These are phyloP conservation scores for Metalampra italica DNA, from an alignment of 2,888 invertebrate species.

Conservation along the genomic window DNA sequence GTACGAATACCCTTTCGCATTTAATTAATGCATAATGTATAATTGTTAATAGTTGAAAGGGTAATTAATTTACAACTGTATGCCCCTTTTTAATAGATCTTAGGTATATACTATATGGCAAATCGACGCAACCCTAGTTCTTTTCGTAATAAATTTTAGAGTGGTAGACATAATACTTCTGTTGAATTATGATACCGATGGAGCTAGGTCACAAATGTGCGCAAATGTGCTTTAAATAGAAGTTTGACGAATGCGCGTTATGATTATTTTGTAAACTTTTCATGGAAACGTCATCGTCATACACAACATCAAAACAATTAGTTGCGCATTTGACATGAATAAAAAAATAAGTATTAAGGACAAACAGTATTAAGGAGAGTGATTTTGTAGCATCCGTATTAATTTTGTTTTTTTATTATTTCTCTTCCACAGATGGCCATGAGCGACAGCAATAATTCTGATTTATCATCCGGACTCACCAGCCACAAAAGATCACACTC, in stretches of 20 bases:
- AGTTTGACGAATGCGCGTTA: slow-evolving; percentile 31
- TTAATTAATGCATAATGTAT: too few relatives aligned
- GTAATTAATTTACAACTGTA: too few relatives aligned
- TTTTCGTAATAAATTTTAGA: too few relatives aligned
- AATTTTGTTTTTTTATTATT: slow-evolving; percentile 16
- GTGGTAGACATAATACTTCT: background rate
- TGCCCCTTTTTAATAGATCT: too few relatives aligned
- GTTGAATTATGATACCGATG: slow-evolving; percentile 16
- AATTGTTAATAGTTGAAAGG: too few relatives aligned
- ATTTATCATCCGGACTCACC: slow-evolving; percentile 72
- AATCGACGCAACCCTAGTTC: too few relatives aligned
- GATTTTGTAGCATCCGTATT: slow-evolving; percentile 4
- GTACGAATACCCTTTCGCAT: too few relatives aligned
- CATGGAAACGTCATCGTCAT: slow-evolving; percentile 13
- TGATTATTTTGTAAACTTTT: slow-evolving; percentile 29
- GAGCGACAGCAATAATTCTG: slow-evolving; percentile 74
- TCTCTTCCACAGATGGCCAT: slow-evolving; percentile 80
- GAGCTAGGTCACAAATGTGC: slow-evolving; percentile 24
- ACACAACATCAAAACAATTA: slow-evolving; percentile 7
- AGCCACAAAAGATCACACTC: slow-evolving; percentile 84
- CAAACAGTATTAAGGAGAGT: background rate
- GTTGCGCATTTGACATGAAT: slow-evolving; percentile 1
- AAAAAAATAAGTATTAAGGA: background rate
- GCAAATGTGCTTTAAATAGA: slow-evolving; percentile 34
- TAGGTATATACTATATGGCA: too few relatives aligned